Conservation (phyloP, 2,113 vertebrate species). For the Ictidomys tridecemlineatus region DNA sequence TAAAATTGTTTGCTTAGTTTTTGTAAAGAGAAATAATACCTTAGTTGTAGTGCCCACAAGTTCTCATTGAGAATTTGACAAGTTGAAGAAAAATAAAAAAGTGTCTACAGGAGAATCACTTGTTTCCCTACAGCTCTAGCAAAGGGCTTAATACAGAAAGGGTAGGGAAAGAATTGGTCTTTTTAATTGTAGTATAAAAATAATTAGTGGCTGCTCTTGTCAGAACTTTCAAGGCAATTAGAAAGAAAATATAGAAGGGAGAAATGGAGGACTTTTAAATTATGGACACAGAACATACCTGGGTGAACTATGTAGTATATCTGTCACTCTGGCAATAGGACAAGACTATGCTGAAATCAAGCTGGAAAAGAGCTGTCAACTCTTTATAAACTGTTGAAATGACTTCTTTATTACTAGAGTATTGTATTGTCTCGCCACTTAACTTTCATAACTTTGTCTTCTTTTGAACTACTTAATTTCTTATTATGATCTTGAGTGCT, state of each 20-base stretch:
- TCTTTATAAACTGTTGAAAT: constrained; percentile 71
- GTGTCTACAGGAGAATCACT: not conserved
- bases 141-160: not conserved
- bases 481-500: constrained; percentile 80
- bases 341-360: not conserved
- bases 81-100: not conserved
- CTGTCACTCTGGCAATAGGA: not conserved
- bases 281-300: not conserved
- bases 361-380: constrained; percentile 46
- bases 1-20: not conserved
- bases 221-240: not conserved
- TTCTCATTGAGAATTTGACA: not conserved
- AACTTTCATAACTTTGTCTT: constrained; percentile 76
- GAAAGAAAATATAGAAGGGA: constrained; percentile 2
- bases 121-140: not conserved
- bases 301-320: not conserved
- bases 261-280: not conserved
- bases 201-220: not conserved
- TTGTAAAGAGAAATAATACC: not conserved
- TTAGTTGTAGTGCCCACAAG: not conserved
- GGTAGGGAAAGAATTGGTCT: rapidly evolving
- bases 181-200: not conserved
- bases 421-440: constrained; percentile 66
- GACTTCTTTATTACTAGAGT: constrained; percentile 72
- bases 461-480: constrained; percentile 74